A percentile compares a stretch with the other conserved stretches of the same genome.
Conservation (phyloP, 2,113 vertebrate genomes). For the Ia io region DNA sequence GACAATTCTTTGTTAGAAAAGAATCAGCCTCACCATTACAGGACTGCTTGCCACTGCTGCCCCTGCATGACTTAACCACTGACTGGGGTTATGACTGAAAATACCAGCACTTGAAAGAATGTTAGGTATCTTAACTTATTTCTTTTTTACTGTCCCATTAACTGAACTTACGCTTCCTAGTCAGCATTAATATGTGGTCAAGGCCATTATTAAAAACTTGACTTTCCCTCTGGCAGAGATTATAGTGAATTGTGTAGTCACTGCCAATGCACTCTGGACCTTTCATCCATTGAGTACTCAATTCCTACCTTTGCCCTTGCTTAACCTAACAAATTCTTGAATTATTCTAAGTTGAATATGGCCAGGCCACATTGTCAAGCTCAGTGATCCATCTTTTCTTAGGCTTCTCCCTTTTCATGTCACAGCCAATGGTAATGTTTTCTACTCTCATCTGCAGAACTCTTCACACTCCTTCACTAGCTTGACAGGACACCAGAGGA, state of each 20-base stretch:
- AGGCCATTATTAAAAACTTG: neutral
- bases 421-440: neutral
- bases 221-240: neutral
- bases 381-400: slow-evolving; percentile 20
- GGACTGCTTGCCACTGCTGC: neutral
- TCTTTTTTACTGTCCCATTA: neutral
- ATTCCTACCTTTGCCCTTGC: neutral
- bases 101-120: neutral
- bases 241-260: neutral
- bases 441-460: neutral
- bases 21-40: neutral
- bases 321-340: slow-evolving; percentile 20
- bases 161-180: neutral
- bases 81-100: neutral
- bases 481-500: neutral
- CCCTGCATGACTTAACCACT: neutral
- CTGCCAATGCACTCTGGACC: neutral
- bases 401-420: slow-evolving; percentile 15
- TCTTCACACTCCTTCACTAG: neutral
- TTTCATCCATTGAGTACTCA: neutral
- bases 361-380: neutral
- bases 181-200: neutral
- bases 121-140: neutral
- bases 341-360: neutral
- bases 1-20: slow-evolving; percentile 18